A percentile compares a stretch with the other conserved stretches of the same genome.
Evolutionary conservation across 2,113 vertebrate species (phyloP).

Genomic region (Sitta europaea): DNA sequence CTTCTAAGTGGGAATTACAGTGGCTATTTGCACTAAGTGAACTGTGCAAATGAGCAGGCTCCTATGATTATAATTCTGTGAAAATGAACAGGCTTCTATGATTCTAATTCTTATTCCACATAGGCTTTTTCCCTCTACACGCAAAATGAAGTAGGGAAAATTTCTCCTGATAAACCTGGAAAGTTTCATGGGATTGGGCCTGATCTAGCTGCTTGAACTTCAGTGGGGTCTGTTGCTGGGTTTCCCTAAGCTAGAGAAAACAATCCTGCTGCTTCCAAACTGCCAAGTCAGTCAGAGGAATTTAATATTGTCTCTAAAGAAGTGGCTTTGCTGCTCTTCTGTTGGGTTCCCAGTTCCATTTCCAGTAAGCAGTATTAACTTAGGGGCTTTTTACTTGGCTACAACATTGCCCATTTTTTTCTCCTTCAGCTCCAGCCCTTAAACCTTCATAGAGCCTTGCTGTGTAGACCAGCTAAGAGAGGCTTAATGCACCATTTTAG

Average conservation of each 20-base stretch:
- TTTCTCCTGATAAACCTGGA: neutral
- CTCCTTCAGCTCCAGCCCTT: neutral
- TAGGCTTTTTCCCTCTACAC: neutral
- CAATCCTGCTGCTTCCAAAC: neutral
- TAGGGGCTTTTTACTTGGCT: neutral
- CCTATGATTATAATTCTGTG: neutral
- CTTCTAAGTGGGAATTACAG: neutral
- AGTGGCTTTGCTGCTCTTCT: neutral
- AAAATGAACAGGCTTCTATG: neutral
- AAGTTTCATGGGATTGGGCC: neutral
- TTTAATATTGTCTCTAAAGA: neutral
- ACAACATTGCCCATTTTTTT: neutral
- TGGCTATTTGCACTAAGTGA: neutral
- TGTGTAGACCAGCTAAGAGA: neutral
- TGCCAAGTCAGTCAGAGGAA: neutral
- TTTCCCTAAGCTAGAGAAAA: neutral
- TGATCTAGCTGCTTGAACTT: neutral
- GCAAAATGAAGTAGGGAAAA: neutral
- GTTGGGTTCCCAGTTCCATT: neutral
- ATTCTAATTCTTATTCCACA: neutral
- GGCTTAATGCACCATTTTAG: neutral
- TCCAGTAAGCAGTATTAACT: neutral
- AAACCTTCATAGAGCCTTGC: neutral
- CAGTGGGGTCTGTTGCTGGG: neutral
- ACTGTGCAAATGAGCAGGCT: neutral